Evolutionary conservation across 2,888 invertebrate species (phyloP).

Genomic region (Lithophane socia): DNA sequence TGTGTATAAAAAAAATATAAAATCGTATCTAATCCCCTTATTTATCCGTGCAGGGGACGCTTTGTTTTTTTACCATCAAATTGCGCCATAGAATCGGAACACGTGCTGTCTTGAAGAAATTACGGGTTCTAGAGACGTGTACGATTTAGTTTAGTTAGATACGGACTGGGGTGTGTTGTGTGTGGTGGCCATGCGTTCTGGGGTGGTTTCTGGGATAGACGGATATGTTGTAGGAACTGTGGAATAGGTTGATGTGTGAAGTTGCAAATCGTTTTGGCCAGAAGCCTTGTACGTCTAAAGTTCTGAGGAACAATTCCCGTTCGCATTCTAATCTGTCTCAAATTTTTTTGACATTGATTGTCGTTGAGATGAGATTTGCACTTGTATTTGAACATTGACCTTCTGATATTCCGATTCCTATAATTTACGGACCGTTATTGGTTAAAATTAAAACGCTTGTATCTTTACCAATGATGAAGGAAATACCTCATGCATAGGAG

Average conservation of each 20-base stretch:
- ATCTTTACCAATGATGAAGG: no score
- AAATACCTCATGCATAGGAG: no score
- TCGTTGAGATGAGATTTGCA: not conserved
- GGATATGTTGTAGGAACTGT: not conserved
- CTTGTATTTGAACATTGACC: not conserved
- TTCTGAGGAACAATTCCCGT: not conserved
- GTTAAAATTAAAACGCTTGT: no score
- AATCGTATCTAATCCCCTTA: slow-evolving; percentile 67
- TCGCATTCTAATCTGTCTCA: not conserved
- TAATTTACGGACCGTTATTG: no score
- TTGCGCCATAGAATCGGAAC: slow-evolving; percentile 81
- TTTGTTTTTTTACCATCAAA: slow-evolving; percentile 80
- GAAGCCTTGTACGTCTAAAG: not conserved
- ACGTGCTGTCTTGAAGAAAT: slow-evolving; percentile 86
- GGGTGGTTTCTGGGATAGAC: slow-evolving; percentile 22
- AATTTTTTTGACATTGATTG: not conserved
- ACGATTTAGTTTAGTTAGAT: slow-evolving; percentile 78
- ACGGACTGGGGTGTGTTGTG: slow-evolving; percentile 75
- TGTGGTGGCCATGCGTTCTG: slow-evolving; percentile 67
- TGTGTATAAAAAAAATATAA: slow-evolving; percentile 46
- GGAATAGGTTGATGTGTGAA: no score
- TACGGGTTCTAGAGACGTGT: slow-evolving; percentile 74
- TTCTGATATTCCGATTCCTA: not conserved
- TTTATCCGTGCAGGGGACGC: slow-evolving; percentile 66
- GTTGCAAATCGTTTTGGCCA: not conserved